Evolutionary conservation across 2,888 invertebrate species (phyloP).

Genomic region (Xestia xanthographa): DNA sequence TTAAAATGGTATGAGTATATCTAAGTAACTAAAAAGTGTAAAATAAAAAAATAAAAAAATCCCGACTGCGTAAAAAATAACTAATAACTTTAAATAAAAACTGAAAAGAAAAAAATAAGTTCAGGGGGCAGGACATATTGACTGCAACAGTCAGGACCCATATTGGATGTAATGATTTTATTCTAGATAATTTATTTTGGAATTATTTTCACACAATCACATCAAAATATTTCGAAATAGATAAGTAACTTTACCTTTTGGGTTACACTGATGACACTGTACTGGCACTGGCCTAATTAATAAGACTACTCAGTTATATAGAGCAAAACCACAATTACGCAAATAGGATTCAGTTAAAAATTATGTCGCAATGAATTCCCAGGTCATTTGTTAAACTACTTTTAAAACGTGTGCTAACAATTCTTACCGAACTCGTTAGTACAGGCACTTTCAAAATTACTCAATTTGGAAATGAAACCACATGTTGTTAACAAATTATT

Average conservation of each 20-base stretch:
- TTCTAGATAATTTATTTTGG: too few species aligned
- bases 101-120: too few species aligned
- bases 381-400: slow-evolving; percentile 38
- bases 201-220: background rate
- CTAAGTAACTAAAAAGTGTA: too few species aligned
- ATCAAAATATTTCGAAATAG: background rate
- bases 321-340: slow-evolving; percentile 12
- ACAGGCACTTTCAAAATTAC: slow-evolving; percentile 21
- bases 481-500: slow-evolving; percentile 72
- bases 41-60: too few species aligned
- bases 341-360: slow-evolving; percentile 25
- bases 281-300: slow-evolving; percentile 24
- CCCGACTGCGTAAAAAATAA: too few species aligned
- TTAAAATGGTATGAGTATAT: too few species aligned
- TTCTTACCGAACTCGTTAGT: slow-evolving; percentile 8
- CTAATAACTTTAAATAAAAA: too few species aligned
- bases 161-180: too few species aligned
- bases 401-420: slow-evolving; percentile 25
- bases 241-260: slow-evolving; percentile 30
- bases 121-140: too few species aligned
- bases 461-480: slow-evolving; percentile 60
- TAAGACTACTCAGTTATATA: slow-evolving; percentile 41
- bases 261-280: slow-evolving; percentile 5
- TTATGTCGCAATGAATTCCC: slow-evolving; percentile 10
- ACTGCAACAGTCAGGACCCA: too few species aligned